A percentile compares a stretch with the other conserved stretches of the same genome.
phyloP scores from a whole-genome alignment of 2,797 vertebrate genomes.

The Prionace glauca region DNA sequence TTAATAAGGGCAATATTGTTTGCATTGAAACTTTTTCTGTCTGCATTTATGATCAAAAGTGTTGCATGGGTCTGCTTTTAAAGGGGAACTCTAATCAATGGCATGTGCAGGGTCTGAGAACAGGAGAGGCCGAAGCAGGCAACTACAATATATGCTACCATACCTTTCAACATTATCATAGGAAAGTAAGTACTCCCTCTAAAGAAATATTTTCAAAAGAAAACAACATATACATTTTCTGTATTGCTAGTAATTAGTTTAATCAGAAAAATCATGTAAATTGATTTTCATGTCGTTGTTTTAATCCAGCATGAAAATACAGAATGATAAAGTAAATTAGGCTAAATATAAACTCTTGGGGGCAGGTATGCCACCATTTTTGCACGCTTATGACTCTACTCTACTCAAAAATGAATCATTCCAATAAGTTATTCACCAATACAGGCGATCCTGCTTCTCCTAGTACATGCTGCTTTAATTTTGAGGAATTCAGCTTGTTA shows the following conservation, averaged over 20 bases:
- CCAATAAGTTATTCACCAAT: constrained; percentile 22
- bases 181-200: constrained; percentile 37
- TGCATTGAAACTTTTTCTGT: constrained; percentile 34
- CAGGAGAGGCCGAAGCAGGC: constrained; percentile 35
- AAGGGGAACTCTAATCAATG: constrained; percentile 38
- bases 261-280: neutral
- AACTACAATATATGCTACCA: constrained; percentile 39
- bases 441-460: constrained; percentile 13
- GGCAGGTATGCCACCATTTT: neutral
- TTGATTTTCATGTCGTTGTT: neutral
- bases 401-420: neutral
- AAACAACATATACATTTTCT: constrained; percentile 15
- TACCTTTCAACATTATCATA: constrained; percentile 38
- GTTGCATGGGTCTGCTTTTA: constrained; percentile 38
- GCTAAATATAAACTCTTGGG: neutral
- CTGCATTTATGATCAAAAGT: constrained; percentile 37
- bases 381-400: constrained; percentile 5
- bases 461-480: constrained; percentile 25
- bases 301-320: neutral
- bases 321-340: constrained; percentile 20
- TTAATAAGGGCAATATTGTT: constrained; percentile 30
- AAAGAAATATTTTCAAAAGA: constrained; percentile 31
- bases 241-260: constrained; percentile 24
- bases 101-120: constrained; percentile 38
- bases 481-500: constrained; percentile 16